These are phyloP conservation scores for Pseudococcus longispinus DNA, from an alignment of 2,888 invertebrate genomes.

Conservation along the genomic window DNA sequence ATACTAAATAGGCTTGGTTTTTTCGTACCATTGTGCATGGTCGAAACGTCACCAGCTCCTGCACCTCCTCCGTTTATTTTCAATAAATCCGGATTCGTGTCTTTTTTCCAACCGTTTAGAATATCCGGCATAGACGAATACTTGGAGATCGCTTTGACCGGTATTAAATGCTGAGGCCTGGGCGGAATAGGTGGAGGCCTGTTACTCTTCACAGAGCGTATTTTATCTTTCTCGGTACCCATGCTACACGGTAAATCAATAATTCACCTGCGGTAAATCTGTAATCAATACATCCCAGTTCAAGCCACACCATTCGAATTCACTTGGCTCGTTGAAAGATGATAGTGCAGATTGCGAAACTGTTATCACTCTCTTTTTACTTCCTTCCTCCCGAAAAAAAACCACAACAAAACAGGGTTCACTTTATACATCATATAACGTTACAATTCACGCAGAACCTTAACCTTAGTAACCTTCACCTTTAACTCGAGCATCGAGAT, in stretches of 20 bases:
- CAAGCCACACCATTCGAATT: background rate
- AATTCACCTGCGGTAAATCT: background rate
- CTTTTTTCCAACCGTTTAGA: slow-evolving; percentile 51
- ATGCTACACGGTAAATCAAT: background rate
- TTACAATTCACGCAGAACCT: background rate
- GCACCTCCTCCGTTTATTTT: slow-evolving; percentile 15
- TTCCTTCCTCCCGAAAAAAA: background rate
- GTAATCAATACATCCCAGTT: background rate
- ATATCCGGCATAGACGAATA: slow-evolving; percentile 56
- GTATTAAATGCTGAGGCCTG: slow-evolving; percentile 52
- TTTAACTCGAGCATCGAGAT: background rate
- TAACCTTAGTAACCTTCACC: slow-evolving; percentile 30
- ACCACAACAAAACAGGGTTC: background rate
- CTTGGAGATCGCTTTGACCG: slow-evolving; percentile 48
- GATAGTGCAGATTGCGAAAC: slow-evolving; percentile 15
- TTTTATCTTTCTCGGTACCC: slow-evolving; percentile 48
- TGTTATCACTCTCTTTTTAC: background rate
- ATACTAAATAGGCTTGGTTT: background rate
- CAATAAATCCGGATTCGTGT: slow-evolving; percentile 55
- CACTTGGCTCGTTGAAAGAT: background rate
- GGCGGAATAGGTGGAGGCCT: slow-evolving; percentile 55
- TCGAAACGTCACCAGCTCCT: background rate
- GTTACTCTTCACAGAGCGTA: slow-evolving; percentile 28
- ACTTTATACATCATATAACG: background rate
- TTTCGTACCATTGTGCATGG: slow-evolving; percentile 14